phyloP scores from a whole-genome alignment of 2,888 invertebrate genomes.

The Strigamia crassipes region DNA sequence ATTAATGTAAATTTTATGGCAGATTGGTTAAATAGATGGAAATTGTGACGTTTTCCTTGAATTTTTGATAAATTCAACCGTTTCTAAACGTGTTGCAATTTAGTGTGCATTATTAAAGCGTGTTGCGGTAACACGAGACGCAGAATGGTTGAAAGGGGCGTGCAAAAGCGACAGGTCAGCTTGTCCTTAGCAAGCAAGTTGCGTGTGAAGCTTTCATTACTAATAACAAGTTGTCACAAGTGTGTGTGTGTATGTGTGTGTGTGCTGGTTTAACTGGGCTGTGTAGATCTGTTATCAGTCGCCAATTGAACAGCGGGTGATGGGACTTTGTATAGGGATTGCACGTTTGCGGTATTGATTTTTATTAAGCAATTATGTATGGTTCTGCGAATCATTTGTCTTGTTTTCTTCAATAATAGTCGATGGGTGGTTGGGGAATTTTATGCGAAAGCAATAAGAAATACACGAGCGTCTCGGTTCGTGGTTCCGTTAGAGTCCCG shows the following conservation, averaged over 20 bases:
- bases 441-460: too few species aligned
- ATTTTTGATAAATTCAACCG: background rate
- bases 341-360: background rate
- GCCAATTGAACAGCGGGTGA: background rate
- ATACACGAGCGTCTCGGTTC: too few species aligned
- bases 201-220: background rate
- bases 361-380: background rate
- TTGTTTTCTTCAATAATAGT: background rate
- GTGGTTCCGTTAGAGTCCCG: too few species aligned
- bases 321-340: background rate
- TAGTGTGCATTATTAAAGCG: background rate
- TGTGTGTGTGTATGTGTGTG: too few species aligned
- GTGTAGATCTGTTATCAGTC: background rate
- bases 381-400: too few species aligned
- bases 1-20: too few species aligned
- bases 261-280: background rate
- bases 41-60: background rate
- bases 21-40: too few species aligned
- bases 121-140: background rate
- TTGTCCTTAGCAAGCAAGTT: slow-evolving; percentile 1
- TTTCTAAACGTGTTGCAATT: background rate
- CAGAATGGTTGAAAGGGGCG: background rate
- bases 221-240: slow-evolving; percentile 1
- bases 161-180: slow-evolving; percentile 10
- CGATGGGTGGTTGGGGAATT: too few species aligned